A percentile compares a stretch with the other conserved stretches of the same genome.
Conservation (phyloP, 2,113 vertebrate species). For the Sapajus apella region DNA sequence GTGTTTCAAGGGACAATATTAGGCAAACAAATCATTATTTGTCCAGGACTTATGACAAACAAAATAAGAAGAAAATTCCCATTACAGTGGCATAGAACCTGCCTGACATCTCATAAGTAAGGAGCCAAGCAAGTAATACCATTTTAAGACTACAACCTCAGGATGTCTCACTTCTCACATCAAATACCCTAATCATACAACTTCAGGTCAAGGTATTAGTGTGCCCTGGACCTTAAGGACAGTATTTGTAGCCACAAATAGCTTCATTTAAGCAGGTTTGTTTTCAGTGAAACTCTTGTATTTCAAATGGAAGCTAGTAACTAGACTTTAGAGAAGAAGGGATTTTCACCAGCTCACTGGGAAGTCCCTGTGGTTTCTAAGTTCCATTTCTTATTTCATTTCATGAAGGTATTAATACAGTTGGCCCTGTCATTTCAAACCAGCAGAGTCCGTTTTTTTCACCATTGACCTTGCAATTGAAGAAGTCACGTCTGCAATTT, state of each 20-base stretch:
- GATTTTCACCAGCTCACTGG: slow-evolving; percentile 59
- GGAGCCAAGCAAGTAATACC: neutral
- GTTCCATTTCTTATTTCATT: slow-evolving; percentile 50
- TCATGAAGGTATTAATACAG: slow-evolving; percentile 25
- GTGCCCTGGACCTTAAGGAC: neutral
- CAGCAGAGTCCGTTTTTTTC: neutral
- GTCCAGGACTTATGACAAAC: neutral
- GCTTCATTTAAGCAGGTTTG: neutral
- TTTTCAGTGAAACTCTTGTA: slow-evolving; percentile 33
- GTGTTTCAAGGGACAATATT: neutral
- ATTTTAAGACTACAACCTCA: neutral
- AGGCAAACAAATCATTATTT: neutral
- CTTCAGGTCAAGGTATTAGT: neutral
- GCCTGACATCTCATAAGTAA: neutral
- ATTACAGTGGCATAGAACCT: neutral
- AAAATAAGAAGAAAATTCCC: neutral
- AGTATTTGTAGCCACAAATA: neutral
- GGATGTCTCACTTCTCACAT: slow-evolving; percentile 33
- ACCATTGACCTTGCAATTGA: neutral
- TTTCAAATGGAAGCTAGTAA: neutral
- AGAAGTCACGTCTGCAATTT: neutral
- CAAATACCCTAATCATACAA: slow-evolving; percentile 8
- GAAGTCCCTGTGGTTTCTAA: slow-evolving; percentile 61
- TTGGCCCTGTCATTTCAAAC: slow-evolving; percentile 3
- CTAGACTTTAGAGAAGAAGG: slow-evolving; percentile 24